Conservation (phyloP, 2,888 invertebrate species). For the Tenthredo amoena region DNA sequence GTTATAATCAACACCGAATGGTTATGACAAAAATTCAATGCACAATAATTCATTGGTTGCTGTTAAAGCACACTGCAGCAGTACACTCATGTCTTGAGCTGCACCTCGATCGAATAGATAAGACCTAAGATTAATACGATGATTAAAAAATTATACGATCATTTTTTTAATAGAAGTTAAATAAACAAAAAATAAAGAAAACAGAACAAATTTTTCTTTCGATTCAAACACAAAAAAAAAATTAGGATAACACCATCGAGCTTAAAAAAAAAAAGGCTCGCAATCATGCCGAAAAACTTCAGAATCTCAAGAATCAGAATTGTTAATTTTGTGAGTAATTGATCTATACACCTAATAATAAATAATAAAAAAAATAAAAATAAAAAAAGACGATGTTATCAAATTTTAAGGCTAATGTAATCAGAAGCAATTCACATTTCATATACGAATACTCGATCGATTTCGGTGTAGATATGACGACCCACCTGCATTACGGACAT, state of each 20-base stretch:
- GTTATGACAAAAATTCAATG: slow-evolving; percentile 1
- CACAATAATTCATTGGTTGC: slow-evolving; percentile 44
- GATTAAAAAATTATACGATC: background rate
- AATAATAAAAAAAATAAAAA: background rate
- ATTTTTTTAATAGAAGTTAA: background rate
- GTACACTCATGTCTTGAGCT: background rate
- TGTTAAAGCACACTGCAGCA: slow-evolving; percentile 46
- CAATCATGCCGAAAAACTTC: background rate
- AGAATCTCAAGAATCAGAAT: background rate
- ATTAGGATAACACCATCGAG: background rate
- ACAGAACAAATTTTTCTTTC: background rate
- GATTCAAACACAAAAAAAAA: background rate
- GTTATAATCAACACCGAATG: slow-evolving; percentile 21
- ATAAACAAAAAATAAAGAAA: background rate
- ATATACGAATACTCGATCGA: slow-evolving; percentile 18
- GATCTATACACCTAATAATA: background rate
- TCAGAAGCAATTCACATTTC: background rate
- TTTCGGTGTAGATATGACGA: slow-evolving; percentile 6
- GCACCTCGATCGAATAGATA: background rate
- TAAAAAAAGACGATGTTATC: background rate
- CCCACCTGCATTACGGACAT: slow-evolving; percentile 25
- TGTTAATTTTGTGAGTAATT: background rate
- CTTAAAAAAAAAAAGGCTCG: background rate
- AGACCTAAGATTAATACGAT: background rate
- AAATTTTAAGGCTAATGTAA: background rate